Base-by-base conservation (phyloP, 1,140 invertebrate genomes). In the Dinoponera quadriceps region DNA sequence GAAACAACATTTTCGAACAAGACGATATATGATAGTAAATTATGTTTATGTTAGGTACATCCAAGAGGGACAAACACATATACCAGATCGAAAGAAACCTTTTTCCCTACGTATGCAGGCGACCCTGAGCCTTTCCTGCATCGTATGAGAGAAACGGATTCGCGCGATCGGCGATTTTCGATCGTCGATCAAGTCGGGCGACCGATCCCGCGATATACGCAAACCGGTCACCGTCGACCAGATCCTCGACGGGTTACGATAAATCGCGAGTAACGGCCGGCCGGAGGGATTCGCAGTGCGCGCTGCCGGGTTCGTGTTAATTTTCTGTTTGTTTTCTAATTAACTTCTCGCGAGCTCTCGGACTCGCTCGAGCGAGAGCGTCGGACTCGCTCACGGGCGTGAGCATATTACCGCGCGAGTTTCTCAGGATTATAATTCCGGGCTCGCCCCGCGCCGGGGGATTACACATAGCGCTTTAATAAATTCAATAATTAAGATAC, bases 281-380 rank as follows among this genome's bases (percentile, higher is more conserved):
- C 88, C 80, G 87, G 81, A 85, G 89, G 87, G 92, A 92, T 92
- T 92, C 90, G 90, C 38, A 2, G 29, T 5, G 29, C 29, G 29
- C 75, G 75, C 92, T 92, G 90, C 91, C 91, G 90, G 89, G 89
- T 91, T 91, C 89, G 83, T 77, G 86, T 90, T 90, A 90, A 91
- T 91, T 93, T 91, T 91, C 91, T 92, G 89, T 93, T 93, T 93
- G 91, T 93, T 92, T 91, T 93, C 89, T 92, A 92, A 93, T 93
- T 93, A 92, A 92, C 88, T 89, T 90, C 75, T 68, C 84, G 57
- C 80, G 86, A 83, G 48, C 14, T 20, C n/a, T 16, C 72, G 54
- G 63, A 54, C 62, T 16, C 27, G 22, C 25, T 1, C 57, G 57
- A 72, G 59, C 33, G 25, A 51, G 60, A 57, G 49, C 16, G 54